Base-by-base conservation (phyloP, 2,113 vertebrate genomes). In the Datnioides undecimradiatus region DNA sequence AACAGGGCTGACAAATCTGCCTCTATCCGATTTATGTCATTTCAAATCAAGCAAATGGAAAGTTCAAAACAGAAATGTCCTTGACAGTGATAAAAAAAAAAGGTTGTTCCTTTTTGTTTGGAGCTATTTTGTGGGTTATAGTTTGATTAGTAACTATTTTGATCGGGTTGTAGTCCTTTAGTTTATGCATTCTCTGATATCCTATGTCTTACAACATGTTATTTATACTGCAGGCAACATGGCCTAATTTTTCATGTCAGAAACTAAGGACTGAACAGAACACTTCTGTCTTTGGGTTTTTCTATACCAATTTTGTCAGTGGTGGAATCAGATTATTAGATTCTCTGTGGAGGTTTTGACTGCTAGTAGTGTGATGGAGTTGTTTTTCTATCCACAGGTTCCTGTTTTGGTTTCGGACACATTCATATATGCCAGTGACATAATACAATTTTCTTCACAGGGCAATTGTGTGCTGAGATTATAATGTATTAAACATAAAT, bases 21-120 rank as follows among this genome's bases (percentile, higher is more conserved):
- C n/a, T 71, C 27, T 8, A 12, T 64, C 46, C 38, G 29, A 69
- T 52, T 59, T 45, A 36, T 0, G 9, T 54, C 31, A n/a, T n/a
- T 48, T 65, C 41, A 17, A 14, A 65, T 64, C 40, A 71, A 71
- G 29, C 48, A 36, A 77, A 16, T 40, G 16, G 14, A 64, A 65
- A 58, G 58, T 1, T 29, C 17, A 31, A 57, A 48, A 64, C 2
- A 25, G 16, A 29, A 38, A 74, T 8, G 6, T 13, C 31, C 17
- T 23, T 33, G 6, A 73, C 25, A 40, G 5, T 17, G 13, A 33
- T 43, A 21, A 27, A 60, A 29, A 60, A 29, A 16, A 21, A 70
- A 62, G n/a, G 10, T 40, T 6, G 40, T 12, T 71, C 6, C 41
- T 31, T 54, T 38, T 58, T 23, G 12, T 1, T 11, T 55, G 29